A percentile compares a stretch with the other conserved stretches of the same genome.
These are phyloP conservation scores for Drosophila mayaguana DNA, from an alignment of 2,888 invertebrate genomes.

Conservation along the genomic window DNA sequence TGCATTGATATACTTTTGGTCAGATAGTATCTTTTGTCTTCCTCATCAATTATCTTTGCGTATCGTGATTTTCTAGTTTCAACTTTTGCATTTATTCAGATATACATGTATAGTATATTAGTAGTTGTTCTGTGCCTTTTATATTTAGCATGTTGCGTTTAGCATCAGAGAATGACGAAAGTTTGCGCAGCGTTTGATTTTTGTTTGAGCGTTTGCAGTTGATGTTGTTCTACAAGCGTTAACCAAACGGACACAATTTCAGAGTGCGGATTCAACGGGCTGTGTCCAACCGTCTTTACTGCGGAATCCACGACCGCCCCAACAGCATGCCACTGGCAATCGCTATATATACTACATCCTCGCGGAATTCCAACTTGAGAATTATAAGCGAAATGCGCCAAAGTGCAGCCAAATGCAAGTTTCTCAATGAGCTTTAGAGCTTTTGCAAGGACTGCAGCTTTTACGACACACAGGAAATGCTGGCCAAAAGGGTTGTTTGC, in stretches of 20 bases:
- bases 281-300: constrained; percentile 79
- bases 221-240: constrained; percentile 37
- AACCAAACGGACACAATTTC: constrained; percentile 75
- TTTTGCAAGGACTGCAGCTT: constrained; percentile 44
- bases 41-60: constrained; percentile 60
- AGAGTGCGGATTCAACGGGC: constrained; percentile 70
- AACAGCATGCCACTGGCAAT: not conserved
- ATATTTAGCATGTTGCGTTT: constrained; percentile 38
- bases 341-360: constrained; percentile 55
- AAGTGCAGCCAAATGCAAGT: constrained; percentile 46
- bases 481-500: not conserved
- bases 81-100: constrained; percentile 51
- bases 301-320: constrained; percentile 81
- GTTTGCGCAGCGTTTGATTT: constrained; percentile 31
- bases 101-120: constrained; percentile 33
- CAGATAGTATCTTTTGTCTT: constrained; percentile 62
- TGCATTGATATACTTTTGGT: constrained; percentile 76
- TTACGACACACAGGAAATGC: not conserved
- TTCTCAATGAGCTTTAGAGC: constrained; percentile 41
- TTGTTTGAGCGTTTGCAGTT: constrained; percentile 4
- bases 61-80: constrained; percentile 69
- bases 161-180: constrained; percentile 68
- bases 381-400: constrained; percentile 43
- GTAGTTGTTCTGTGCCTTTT: constrained; percentile 35
- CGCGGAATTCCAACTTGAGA: constrained; percentile 66